phyloP scores from a whole-genome alignment of 2,113 vertebrate species.

The Platycercus adscitus region DNA sequence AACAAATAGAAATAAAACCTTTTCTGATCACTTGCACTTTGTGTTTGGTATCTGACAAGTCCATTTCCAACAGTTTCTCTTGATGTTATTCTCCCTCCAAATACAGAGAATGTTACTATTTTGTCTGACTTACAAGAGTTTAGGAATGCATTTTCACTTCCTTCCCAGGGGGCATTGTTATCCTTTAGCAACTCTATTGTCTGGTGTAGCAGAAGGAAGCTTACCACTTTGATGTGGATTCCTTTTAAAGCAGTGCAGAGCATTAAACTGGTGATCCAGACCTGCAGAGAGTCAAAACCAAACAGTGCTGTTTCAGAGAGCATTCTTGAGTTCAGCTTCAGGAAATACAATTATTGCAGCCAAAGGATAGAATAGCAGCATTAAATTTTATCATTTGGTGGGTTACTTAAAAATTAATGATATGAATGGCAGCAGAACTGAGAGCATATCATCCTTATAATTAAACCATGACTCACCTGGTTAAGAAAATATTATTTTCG shows the following conservation, averaged over 20 bases:
- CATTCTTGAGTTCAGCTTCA: neutral
- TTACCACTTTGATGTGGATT: constrained; percentile 33
- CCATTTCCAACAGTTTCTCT: constrained; percentile 31
- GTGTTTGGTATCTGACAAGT: neutral
- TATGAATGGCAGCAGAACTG: neutral
- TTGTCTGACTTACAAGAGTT: constrained; percentile 49
- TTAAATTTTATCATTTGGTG: neutral
- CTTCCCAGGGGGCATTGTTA: constrained; percentile 60
- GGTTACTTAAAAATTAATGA: neutral
- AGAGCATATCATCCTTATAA: neutral
- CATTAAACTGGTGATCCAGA: constrained; percentile 34
- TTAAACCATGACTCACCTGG: neutral
- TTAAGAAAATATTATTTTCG: neutral
- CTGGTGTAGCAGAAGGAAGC: constrained; percentile 43
- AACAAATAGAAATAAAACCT: constrained; percentile 23
- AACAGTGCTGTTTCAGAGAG: constrained; percentile 10
- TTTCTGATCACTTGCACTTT: constrained; percentile 21
- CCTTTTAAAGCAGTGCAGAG: constrained; percentile 25
- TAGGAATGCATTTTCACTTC: constrained; percentile 37
- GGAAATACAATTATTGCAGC: neutral
- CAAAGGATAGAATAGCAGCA: neutral
- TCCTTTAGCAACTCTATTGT: constrained; percentile 59
- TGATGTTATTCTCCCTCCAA: constrained; percentile 45
- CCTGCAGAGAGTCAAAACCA: constrained; percentile 32
- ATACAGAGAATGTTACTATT: constrained; percentile 29